Evolutionary conservation across 2,888 invertebrate species (phyloP).

Genomic region (Athalia rosae): DNA sequence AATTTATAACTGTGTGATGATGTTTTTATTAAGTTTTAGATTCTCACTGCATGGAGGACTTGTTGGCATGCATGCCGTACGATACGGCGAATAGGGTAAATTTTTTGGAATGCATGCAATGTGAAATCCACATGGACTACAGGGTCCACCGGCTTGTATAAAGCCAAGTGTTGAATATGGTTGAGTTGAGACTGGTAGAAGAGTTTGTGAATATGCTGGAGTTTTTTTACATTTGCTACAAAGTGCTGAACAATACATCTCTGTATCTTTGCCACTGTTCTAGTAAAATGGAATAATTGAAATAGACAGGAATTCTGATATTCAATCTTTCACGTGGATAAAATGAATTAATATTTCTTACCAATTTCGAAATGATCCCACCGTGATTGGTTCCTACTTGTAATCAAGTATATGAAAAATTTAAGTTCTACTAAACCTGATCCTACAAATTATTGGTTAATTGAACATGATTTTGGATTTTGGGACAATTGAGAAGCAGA

Average conservation of each 20-base stretch:
- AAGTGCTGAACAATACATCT: neutral
- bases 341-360: too few relatives aligned
- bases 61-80: neutral
- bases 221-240: neutral
- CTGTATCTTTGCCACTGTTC: neutral
- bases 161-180: neutral
- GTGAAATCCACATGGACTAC: neutral
- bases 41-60: constrained; percentile 3
- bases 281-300: neutral
- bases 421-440: too few relatives aligned
- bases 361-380: neutral
- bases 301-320: too few relatives aligned
- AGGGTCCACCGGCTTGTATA: neutral
- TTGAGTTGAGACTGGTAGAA: neutral
- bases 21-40: neutral
- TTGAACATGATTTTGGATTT: neutral
- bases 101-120: neutral
- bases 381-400: neutral
- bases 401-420: too few relatives aligned
- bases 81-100: constrained; percentile 1
- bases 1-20: neutral
- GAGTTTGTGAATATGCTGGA: constrained; percentile 2
- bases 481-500: neutral
- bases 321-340: too few relatives aligned
- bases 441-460: neutral